Evolutionary conservation across 2,888 invertebrate species (phyloP), one percentile per base, ranked within the genome.

Genomic region (Temnothorax unifasciatus): DNA sequence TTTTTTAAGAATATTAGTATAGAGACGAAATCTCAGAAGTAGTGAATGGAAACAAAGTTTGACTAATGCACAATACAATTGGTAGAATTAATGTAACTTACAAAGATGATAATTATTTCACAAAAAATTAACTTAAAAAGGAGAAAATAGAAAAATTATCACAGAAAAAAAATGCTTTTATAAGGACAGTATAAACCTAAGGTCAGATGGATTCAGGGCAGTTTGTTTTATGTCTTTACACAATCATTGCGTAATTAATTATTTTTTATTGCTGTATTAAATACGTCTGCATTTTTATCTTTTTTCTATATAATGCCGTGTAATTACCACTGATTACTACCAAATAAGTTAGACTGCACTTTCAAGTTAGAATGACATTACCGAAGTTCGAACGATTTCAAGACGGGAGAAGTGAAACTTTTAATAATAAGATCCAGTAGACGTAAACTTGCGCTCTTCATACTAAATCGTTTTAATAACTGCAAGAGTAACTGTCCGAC

Each of bases 391-490:
- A 64, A 63, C 63, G 71, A 84, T 76, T 75, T 83, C 57, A 68
- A 76, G 38, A 61, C 57, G 52, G 21, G n/a, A 79, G 29, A 44
- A 69, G 54, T 73, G 29, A 76, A 87, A 88, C 71, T 87, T 87
- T 86, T 75, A 86, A 83, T 86, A 82, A 81, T 81, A 73, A 85
- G 86, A 88, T 86, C 76, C 64, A 79, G 84, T 75, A 83, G 83
- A 69, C 85, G 21, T 69, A 77, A 83, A 83, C 63, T 73, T 52
- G 21, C 47, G 66, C 52, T 63, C 71, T 59, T 57, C 59, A 25
- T 59, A 57, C 71, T 83, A 83, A 86, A 83, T 88, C 83, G 83
- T 82, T 83, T 83, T 66, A 88, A 86, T 81, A 85, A 86, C 79
- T 85, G 83, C 64, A 77, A 86, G 73, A 79, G 57, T 63, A 71